These are phyloP conservation scores for Pterostichus niger DNA, from an alignment of 2,888 invertebrate species.

Conservation along the genomic window DNA sequence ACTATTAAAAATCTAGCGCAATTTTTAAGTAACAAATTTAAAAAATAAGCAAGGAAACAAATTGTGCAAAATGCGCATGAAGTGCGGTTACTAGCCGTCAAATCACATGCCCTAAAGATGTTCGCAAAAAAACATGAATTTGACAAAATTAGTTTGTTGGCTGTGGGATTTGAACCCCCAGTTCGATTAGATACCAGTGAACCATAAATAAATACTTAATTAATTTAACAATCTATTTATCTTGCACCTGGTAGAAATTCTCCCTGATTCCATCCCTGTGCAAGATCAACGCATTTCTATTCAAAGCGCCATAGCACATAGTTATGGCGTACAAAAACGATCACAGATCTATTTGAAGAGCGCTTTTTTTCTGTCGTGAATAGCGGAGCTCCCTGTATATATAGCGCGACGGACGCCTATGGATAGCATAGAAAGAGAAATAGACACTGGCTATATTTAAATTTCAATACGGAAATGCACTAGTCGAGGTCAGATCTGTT, in stretches of 20 bases:
- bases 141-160: too few species aligned
- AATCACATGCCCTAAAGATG: too few species aligned
- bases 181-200: too few species aligned
- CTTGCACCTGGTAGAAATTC: not conserved
- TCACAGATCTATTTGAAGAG: slow-evolving; percentile 30
- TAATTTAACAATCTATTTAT: too few species aligned
- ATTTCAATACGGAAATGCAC: slow-evolving; percentile 57
- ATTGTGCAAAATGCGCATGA: too few species aligned
- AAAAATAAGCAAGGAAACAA: too few species aligned
- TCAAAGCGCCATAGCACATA: not conserved
- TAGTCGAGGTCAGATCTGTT: slow-evolving; percentile 27
- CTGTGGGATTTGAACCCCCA: too few species aligned
- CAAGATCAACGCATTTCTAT: not conserved
- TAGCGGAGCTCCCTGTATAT: slow-evolving; percentile 17
- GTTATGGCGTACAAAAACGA: not conserved
- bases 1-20: too few species aligned
- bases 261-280: not conserved
- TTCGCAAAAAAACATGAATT: too few species aligned
- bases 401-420: slow-evolving; percentile 38
- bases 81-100: too few species aligned
- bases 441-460: slow-evolving; percentile 53
- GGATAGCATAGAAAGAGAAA: slow-evolving; percentile 31
- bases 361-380: not conserved
- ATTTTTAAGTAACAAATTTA: too few species aligned
- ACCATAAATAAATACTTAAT: too few species aligned